These are phyloP conservation scores for Melinaea menophilus DNA, from an alignment of 2,888 invertebrate genomes.

Conservation along the genomic window DNA sequence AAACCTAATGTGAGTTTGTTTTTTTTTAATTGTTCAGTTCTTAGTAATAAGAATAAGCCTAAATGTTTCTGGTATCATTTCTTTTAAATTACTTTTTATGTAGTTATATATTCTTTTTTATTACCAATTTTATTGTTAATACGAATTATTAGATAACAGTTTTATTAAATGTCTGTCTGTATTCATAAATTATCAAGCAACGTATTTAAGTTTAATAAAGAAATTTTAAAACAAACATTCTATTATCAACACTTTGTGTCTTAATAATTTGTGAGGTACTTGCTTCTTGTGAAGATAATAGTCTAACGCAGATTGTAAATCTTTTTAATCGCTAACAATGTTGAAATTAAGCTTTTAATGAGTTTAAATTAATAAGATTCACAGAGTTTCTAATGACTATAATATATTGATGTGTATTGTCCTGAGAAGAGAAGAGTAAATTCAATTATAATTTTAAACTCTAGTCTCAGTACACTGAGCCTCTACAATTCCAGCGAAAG, in stretches of 20 bases:
- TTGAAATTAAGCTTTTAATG: slow-evolving; percentile 73
- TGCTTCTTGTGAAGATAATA: slow-evolving; percentile 63
- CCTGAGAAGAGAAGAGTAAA: not conserved
- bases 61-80: too few species aligned
- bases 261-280: slow-evolving; percentile 62
- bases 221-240: slow-evolving; percentile 15
- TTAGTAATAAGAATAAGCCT: too few species aligned
- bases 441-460: too few species aligned
- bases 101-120: too few species aligned
- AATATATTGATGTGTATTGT: slow-evolving; percentile 38
- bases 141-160: too few species aligned
- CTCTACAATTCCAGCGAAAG: too few species aligned
- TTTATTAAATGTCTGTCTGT: too few species aligned
- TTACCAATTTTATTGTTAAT: too few species aligned
- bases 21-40: not conserved
- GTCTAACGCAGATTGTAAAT: slow-evolving; percentile 69
- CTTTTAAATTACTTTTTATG: too few species aligned
- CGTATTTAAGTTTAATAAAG: not conserved
- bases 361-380: slow-evolving; percentile 74
- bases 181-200: too few species aligned
- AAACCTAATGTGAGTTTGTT: not conserved
- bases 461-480: too few species aligned
- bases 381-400: slow-evolving; percentile 47
- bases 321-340: slow-evolving; percentile 74
- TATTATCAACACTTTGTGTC: slow-evolving; percentile 55